phyloP scores from a whole-genome alignment of 2,797 vertebrate genomes.

The Clamator glandarius region DNA sequence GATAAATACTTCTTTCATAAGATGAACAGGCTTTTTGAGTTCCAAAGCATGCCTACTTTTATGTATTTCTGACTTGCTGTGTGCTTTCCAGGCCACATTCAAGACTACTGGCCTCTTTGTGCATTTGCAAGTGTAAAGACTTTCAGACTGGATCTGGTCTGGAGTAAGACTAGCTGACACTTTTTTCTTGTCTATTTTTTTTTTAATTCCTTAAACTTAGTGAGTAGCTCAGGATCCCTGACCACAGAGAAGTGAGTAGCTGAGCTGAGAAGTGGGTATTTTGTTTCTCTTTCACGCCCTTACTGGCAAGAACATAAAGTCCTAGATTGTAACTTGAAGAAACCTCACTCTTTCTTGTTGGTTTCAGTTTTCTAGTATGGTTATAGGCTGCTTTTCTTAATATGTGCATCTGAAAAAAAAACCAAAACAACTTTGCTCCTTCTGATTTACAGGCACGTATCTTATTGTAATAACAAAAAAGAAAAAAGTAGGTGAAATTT shows the following conservation, averaged over 20 bases:
- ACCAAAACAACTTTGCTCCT: not conserved
- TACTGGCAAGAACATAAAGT: not conserved
- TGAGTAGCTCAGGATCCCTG: not conserved
- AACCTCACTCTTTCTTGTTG: not conserved
- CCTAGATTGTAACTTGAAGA: not conserved
- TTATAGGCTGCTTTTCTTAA: not conserved
- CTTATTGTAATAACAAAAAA: slow-evolving; percentile 96
- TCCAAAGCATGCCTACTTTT: not conserved
- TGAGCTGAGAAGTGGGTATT: not conserved
- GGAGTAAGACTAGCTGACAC: not conserved
- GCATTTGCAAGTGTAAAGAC: not conserved
- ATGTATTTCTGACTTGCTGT: not conserved
- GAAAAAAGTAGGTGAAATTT: slow-evolving; percentile 92
- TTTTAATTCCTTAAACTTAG: not conserved
- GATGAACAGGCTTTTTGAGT: not conserved
- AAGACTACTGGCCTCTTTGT: not conserved
- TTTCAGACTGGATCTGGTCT: not conserved
- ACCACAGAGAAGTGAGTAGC: not conserved
- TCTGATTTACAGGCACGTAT: slow-evolving; percentile 85
- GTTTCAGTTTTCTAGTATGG: not conserved
- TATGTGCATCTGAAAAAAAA: not conserved
- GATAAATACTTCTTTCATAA: not conserved
- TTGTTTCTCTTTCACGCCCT: not conserved
- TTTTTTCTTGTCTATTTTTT: not conserved
- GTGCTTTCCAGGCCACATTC: not conserved